A percentile compares a stretch with the other conserved stretches of the same genome.
Conservation (phyloP, 1,140 invertebrate species). For the Drosophila punjabiensis region DNA sequence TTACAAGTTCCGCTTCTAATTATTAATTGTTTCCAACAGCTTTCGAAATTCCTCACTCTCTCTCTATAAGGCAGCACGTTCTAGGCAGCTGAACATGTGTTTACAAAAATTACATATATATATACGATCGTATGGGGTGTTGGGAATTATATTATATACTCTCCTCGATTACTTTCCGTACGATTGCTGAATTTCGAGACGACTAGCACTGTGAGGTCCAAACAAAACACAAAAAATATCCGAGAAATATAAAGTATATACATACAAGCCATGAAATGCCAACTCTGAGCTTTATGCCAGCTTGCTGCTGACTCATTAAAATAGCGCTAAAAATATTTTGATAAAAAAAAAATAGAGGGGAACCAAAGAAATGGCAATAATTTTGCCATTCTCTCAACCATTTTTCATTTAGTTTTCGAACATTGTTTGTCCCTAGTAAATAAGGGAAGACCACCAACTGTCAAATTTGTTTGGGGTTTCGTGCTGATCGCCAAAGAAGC, state of each 20-base stretch:
- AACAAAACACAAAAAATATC: constrained; percentile 22
- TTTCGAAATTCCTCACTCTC: constrained; percentile 24
- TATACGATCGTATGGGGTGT: neutral
- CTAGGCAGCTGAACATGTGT: constrained; percentile 32
- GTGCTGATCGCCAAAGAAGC: neutral
- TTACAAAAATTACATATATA: constrained; percentile 3
- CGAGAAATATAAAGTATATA: neutral
- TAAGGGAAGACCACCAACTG: constrained; percentile 38
- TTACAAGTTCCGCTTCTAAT: constrained; percentile 32
- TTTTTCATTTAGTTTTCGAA: constrained; percentile 61
- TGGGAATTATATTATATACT: constrained; percentile 24
- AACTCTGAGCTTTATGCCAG: constrained; percentile 33
- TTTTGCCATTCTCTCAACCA: constrained; percentile 44
- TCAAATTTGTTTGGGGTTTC: constrained; percentile 27
- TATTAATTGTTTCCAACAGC: constrained; percentile 21
- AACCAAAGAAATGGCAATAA: constrained; percentile 7
- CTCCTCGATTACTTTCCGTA: constrained; percentile 46
- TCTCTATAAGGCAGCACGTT: constrained; percentile 55
- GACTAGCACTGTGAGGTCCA: no score
- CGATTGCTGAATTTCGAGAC: constrained; percentile 59
- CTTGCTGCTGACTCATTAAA: constrained; percentile 75
- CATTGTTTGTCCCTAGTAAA: constrained; percentile 31
- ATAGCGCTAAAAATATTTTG: constrained; percentile 59
- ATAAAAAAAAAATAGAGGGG: constrained; percentile 11
- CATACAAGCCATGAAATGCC: constrained; percentile 48